Evolutionary conservation across 2,797 vertebrate species (phyloP).

Genomic region (Ctenosaura bakeri): DNA sequence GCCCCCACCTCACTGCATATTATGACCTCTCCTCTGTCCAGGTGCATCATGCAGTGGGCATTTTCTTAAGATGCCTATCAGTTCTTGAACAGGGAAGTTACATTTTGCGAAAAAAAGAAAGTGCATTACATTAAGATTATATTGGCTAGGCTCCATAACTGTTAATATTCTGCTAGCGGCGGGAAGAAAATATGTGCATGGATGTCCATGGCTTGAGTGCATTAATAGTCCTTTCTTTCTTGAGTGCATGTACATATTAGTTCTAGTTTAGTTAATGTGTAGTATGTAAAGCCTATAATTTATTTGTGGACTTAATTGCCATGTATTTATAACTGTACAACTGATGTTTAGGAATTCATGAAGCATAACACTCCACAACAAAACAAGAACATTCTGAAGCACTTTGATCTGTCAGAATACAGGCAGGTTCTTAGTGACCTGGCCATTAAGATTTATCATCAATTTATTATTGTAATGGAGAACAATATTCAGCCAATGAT

Average conservation of each 20-base stretch:
- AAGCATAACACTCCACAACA: constrained; percentile 89
- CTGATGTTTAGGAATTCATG: constrained; percentile 88
- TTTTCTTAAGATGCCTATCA: background rate
- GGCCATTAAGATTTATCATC: constrained; percentile 94
- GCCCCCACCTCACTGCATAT: background rate
- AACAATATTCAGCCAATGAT: constrained; percentile 90
- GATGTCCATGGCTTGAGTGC: background rate
- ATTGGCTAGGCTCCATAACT: constrained; percentile 24
- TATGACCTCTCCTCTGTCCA: background rate
- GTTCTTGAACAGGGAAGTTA: background rate
- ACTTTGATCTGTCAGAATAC: constrained; percentile 96
- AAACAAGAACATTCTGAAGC: constrained; percentile 93
- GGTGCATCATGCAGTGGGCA: background rate
- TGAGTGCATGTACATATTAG: background rate
- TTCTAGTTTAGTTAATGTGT: background rate
- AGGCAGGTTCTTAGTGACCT: constrained; percentile 96
- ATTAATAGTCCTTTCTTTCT: constrained; percentile 16
- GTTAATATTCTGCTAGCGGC: constrained; percentile 17
- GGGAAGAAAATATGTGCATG: constrained; percentile 15
- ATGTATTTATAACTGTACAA: constrained; percentile 40
- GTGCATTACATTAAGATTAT: constrained; percentile 30
- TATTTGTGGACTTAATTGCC: background rate
- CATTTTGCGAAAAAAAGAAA: background rate
- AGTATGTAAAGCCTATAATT: background rate
- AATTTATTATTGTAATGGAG: constrained; percentile 90